These are phyloP conservation scores for Gymnothorax reevesii DNA, from an alignment of 2,797 vertebrate species.

Conservation along the genomic window DNA sequence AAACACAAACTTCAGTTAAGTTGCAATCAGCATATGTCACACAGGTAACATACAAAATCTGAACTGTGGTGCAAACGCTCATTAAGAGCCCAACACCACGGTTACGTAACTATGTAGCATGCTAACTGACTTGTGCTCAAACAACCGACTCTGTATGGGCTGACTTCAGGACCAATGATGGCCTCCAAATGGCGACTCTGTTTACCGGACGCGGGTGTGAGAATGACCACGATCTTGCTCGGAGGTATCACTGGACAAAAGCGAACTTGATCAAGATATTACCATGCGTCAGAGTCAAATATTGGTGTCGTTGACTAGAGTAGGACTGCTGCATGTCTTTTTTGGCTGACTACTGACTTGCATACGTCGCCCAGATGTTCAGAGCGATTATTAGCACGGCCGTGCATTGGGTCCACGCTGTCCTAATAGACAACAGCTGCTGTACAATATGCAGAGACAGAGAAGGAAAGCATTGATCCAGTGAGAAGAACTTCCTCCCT, in stretches of 20 bases:
- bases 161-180: not conserved
- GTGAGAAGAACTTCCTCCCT: not conserved
- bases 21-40: not conserved
- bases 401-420: not conserved
- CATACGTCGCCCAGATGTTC: not conserved
- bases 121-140: not conserved
- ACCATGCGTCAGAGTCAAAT: not conserved
- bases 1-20: not conserved
- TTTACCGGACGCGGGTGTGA: not conserved
- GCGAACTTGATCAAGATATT: not conserved
- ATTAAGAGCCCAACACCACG: not conserved
- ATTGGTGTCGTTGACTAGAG: not conserved
- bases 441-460: not conserved
- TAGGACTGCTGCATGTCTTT: not conserved
- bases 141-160: not conserved
- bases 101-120: not conserved
- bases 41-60: too few relatives aligned
- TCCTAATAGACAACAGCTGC: constrained; percentile 1
- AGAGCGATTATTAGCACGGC: not conserved
- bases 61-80: too few relatives aligned
- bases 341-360: not conserved
- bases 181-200: not conserved
- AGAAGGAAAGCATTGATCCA: not conserved
- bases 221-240: not conserved
- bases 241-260: not conserved